Base-by-base conservation (phyloP, 2,797 vertebrate genomes). In the Coccyzus lansbergi region DNA sequence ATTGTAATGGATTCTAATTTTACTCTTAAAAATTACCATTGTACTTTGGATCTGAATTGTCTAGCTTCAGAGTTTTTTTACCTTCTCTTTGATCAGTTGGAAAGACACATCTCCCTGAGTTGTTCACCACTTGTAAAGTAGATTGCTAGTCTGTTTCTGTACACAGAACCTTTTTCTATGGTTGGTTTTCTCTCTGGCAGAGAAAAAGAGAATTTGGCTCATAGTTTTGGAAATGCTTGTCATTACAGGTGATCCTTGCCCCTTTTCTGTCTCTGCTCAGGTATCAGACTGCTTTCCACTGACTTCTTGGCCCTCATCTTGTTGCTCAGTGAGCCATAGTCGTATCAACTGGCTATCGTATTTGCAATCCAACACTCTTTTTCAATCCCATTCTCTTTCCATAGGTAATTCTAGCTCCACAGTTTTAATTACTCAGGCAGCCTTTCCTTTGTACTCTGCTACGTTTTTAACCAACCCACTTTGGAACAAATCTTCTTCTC, bases 331-430 rank as follows among this genome's bases (percentile, higher is more conserved):
- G 59, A 82, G 34, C 24, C 22, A 21, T 7, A 63, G 51, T 33
- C 22, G 0, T 76, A 53, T 93, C 74, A 52, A 58, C 58, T 84
- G 78, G n/a, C 55, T 92, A 48, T 72, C 83, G 69, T 53, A 76
- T 42, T 18, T 52, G 91, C 84, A 90, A 95, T 69, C 46, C 83
- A 82, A 93, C 38, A 59, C 83, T 40, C 12, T 31, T 84, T 82
- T 90, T 84, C 55, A 95, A 79, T 79, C 67, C 44, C 9, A 10
- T 62, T 96, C 48, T 56, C 83, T 88, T 94, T 93, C 88, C 31
- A 0, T 8, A 36, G 7, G 92, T 95, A 95, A 94, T 84, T 88
- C 88, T 92, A 95, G 7, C 81, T 86, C 19, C 15, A 34, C 1
- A 18, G 9, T 76, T n/a, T 86, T 72, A 88, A 79, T 93, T 88